Conservation (phyloP, 2,888 invertebrate genomes). For the Euclidia mi region DNA sequence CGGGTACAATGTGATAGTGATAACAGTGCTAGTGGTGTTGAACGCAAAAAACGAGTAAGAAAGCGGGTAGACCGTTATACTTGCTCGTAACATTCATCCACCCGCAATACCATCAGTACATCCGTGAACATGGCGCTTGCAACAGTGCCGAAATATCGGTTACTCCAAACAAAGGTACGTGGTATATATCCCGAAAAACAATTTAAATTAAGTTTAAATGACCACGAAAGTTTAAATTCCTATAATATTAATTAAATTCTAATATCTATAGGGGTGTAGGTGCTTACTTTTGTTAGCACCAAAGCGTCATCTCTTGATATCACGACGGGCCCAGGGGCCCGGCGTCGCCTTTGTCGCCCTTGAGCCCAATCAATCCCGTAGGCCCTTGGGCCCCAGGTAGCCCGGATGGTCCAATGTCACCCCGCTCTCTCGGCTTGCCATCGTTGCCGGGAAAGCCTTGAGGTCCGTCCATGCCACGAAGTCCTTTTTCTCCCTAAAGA, state of each 20-base stretch:
- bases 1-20: too few relatives aligned
- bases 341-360: conserved; percentile 93
- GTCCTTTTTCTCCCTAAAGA: conserved; percentile 91
- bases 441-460: conserved; percentile 92
- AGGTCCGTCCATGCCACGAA: conserved; percentile 91
- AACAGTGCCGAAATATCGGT: too few relatives aligned
- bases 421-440: conserved; percentile 92
- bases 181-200: too few relatives aligned
- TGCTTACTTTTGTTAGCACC: conserved; percentile 88
- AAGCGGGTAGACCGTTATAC: too few relatives aligned
- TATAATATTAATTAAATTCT: background rate
- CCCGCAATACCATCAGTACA: too few relatives aligned
- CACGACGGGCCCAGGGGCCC: conserved; percentile 92
- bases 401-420: conserved; percentile 93
- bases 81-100: too few relatives aligned
- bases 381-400: conserved; percentile 93
- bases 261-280: background rate
- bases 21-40: too few relatives aligned
- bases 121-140: too few relatives aligned
- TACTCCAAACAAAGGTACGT: too few relatives aligned
- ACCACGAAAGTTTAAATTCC: too few relatives aligned
- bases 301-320: conserved; percentile 90
- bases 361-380: conserved; percentile 91
- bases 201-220: too few relatives aligned
- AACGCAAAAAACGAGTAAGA: too few relatives aligned